Evolutionary conservation across 1,140 invertebrate genomes (phyloP).

Genomic region (Limonius californicus): DNA sequence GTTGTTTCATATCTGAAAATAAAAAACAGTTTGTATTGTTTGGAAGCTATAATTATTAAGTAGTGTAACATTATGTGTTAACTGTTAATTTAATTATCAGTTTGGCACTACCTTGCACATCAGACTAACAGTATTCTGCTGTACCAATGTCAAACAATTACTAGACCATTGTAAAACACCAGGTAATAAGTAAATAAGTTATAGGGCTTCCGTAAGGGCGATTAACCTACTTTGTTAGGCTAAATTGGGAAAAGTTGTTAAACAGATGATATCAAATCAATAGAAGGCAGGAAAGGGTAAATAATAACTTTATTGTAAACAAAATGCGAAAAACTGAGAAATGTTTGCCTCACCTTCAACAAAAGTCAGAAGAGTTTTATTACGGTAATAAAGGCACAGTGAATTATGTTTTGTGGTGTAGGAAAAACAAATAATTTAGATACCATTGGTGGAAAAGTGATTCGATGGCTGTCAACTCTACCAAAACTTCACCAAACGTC

Average conservation of each 20-base stretch:
- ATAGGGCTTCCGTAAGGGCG: neutral
- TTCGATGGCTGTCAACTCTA: slow-evolving; percentile 31
- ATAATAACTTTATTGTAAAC: neutral
- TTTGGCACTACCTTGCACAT: slow-evolving; percentile 3
- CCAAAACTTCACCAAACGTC: slow-evolving; percentile 30
- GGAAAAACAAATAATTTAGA: slow-evolving; percentile 45
- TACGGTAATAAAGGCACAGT: slow-evolving; percentile 39
- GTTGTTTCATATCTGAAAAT: neutral
- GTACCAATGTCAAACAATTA: slow-evolving; percentile 3
- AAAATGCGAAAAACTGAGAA: neutral
- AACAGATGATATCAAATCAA: neutral
- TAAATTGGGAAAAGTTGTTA: neutral
- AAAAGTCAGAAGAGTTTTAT: slow-evolving; percentile 39
- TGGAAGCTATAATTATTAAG: too few relatives aligned
- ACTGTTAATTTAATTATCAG: neutral
- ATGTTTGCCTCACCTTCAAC: slow-evolving; percentile 41
- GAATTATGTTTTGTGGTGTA: slow-evolving; percentile 32
- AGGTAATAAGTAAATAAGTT: neutral
- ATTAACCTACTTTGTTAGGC: neutral
- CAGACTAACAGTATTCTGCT: neutral
- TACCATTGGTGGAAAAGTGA: slow-evolving; percentile 41
- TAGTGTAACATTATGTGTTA: too few relatives aligned
- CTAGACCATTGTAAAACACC: neutral
- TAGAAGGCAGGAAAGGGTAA: neutral
- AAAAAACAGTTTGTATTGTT: neutral